These are phyloP conservation scores for Muscicapa comitata DNA, from an alignment of 2,797 vertebrate species.

Conservation along the genomic window DNA sequence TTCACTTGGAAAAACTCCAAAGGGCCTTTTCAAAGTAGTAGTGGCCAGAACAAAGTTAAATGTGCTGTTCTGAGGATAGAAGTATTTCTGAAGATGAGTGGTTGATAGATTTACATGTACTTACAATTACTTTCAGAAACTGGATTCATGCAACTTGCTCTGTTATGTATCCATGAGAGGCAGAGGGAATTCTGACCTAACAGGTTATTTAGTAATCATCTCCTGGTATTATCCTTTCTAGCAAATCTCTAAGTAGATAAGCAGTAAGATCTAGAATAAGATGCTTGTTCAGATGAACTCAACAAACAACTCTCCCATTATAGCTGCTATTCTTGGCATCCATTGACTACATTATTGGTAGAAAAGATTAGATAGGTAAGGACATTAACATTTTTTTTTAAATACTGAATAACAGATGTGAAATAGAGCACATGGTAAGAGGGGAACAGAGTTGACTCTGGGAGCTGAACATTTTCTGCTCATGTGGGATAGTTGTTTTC, in stretches of 20 bases:
- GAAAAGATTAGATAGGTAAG: background rate
- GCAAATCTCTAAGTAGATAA: constrained; percentile 37
- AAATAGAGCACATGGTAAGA: background rate
- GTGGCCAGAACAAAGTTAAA: background rate
- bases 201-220: background rate
- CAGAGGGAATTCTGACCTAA: background rate
- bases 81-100: background rate
- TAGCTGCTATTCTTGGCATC: background rate
- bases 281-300: constrained; percentile 1
- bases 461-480: background rate
- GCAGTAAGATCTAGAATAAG: constrained; percentile 30
- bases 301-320: background rate
- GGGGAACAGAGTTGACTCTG: background rate
- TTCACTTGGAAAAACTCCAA: background rate
- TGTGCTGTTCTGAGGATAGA: background rate
- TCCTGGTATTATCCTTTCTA: constrained; percentile 23
- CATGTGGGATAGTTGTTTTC: background rate
- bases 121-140: background rate
- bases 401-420: background rate
- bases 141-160: background rate
- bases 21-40: background rate
- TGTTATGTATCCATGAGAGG: background rate
- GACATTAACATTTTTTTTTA: background rate
- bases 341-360: background rate
- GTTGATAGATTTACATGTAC: background rate